These are phyloP conservation scores for Propithecus perrieri DNA, from an alignment of 2,797 vertebrate species.

Conservation along the genomic window DNA sequence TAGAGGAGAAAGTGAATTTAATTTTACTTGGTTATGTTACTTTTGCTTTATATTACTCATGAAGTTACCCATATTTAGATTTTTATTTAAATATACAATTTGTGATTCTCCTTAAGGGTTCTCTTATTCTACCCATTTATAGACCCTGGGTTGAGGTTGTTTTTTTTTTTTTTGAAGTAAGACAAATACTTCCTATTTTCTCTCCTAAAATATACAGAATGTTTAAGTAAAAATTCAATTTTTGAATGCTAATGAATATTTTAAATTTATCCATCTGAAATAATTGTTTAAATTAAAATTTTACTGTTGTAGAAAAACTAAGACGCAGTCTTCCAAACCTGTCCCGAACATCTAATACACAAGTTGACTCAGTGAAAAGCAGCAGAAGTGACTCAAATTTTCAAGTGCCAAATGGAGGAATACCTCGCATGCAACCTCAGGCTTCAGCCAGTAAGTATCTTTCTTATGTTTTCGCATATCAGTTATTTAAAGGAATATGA, in stretches of 20 bases:
- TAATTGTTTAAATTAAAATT: conserved; percentile 65
- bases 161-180: background rate
- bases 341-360: conserved; percentile 89
- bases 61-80: conserved; percentile 40
- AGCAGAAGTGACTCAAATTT: conserved; percentile 98
- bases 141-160: background rate
- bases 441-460: conserved; percentile 94
- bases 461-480: background rate
- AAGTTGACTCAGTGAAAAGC: conserved; percentile 96
- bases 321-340: conserved; percentile 99
- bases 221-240: conserved; percentile 35
- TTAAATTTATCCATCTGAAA: conserved; percentile 52
- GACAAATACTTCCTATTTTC: background rate
- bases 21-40: conserved; percentile 35
- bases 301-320: conserved; percentile 92
- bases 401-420: conserved; percentile 97
- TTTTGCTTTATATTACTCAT: conserved; percentile 34
- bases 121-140: background rate
- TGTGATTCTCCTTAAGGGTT: conserved; percentile 21
- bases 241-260: conserved; percentile 48
- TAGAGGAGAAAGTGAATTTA: conserved; percentile 51
- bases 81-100: conserved; percentile 37
- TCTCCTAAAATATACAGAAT: background rate
- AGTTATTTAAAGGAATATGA: background rate
- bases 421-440: conserved; percentile 95